Percentiles rank a stretch among this genome's conserved stretches.
Conservation (phyloP, 2,113 vertebrate species). For the Coregonus clupeaformis region DNA sequence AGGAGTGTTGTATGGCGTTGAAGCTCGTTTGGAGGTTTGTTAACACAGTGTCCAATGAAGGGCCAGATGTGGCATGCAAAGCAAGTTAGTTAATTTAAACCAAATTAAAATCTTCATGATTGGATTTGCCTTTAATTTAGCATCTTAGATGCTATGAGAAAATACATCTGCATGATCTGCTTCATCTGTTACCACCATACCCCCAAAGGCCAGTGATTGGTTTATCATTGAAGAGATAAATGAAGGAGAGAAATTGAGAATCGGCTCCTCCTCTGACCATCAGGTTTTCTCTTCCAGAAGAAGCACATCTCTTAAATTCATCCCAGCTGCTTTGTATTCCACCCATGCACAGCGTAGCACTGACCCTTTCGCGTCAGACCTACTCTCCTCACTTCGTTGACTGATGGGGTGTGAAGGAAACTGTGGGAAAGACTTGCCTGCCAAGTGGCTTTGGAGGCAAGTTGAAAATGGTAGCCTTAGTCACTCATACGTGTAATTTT, state of each 20-base stretch:
- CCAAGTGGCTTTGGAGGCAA: slow-evolving; percentile 57
- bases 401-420: slow-evolving; percentile 61
- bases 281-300: not conserved
- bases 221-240: slow-evolving; percentile 13
- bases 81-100: slow-evolving; percentile 18
- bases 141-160: not conserved
- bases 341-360: slow-evolving; percentile 44
- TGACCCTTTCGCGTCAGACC: slow-evolving; percentile 56
- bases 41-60: too few relatives aligned
- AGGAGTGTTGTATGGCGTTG: too few relatives aligned
- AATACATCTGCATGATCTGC: slow-evolving; percentile 3
- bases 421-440: slow-evolving; percentile 57
- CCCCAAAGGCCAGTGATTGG: not conserved
- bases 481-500: slow-evolving; percentile 58
- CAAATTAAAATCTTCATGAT: not conserved
- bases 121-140: not conserved
- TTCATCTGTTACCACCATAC: slow-evolving; percentile 21
- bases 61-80: slow-evolving; percentile 19
- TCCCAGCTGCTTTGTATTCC: slow-evolving; percentile 68
- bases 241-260: slow-evolving; percentile 6
- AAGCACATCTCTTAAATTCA: not conserved
- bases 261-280: slow-evolving; percentile 13
- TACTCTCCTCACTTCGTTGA: slow-evolving; percentile 49
- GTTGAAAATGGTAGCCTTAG: slow-evolving; percentile 49
- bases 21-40: too few relatives aligned